Conservation (phyloP, 2,888 invertebrate species). For the Thymelicus acteon region DNA sequence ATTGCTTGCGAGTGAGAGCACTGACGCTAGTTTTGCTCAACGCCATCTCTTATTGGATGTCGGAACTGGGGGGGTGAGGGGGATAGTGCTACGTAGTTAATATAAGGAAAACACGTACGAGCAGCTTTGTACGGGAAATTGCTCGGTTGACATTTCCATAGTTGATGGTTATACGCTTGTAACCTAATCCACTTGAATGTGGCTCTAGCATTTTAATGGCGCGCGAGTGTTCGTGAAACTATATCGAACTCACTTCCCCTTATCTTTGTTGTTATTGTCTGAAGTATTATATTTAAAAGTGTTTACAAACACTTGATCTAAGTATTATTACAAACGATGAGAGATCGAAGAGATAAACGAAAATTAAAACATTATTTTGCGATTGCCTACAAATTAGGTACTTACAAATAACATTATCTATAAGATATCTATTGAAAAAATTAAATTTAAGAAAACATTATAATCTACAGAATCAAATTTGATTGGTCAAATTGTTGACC, state of each 20-base stretch:
- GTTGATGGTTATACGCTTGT: conserved; percentile 64
- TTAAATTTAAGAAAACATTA: too few relatives aligned
- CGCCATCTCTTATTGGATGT: conserved; percentile 83
- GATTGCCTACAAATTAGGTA: too few relatives aligned
- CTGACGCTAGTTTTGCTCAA: conserved; percentile 67
- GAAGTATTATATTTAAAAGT: conserved; percentile 12
- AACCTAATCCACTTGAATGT: conserved; percentile 59
- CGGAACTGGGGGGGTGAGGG: conserved; percentile 70
- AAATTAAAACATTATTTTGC: too few relatives aligned
- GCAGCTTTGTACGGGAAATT: conserved; percentile 77
- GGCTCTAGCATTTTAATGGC: conserved; percentile 37
- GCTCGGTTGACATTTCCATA: conserved; percentile 74
- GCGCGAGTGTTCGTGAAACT: conserved; percentile 20
- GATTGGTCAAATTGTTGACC: too few relatives aligned
- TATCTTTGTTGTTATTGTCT: conserved; percentile 20
- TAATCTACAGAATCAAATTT: too few relatives aligned
- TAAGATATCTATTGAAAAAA: too few relatives aligned
- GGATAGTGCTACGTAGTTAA: conserved; percentile 80
- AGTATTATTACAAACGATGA: too few relatives aligned
- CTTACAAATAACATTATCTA: too few relatives aligned
- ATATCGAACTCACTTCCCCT: conserved; percentile 9
- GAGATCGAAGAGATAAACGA: too few relatives aligned
- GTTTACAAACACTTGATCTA: too few relatives aligned
- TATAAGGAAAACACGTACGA: conserved; percentile 82
- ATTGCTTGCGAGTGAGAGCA: conserved; percentile 82